Base-by-base conservation (phyloP, 2,797 vertebrate species). In the Pantherophis vulpinus region DNA sequence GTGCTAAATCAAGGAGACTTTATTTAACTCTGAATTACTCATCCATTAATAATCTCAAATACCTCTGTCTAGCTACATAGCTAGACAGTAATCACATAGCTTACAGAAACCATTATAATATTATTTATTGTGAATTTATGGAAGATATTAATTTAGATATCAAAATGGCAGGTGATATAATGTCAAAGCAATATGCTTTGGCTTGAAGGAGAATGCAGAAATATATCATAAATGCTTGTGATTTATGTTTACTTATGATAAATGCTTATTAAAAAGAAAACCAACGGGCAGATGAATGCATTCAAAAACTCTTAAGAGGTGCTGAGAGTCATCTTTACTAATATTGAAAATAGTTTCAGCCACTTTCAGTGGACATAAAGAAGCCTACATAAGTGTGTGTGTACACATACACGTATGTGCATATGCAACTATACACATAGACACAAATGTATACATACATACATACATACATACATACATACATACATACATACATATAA, bases 131-230 rank as follows among this genome's bases (percentile, higher is more conserved):
- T 0, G 51, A 93, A 91, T 32, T 56, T 61, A 37, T 88, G 88
- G 66, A 83, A 92, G 79, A 94, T 20, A 88, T 94, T 60, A 93
- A 91, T 93, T 94, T 6, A 90, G 93, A 93, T 74, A 54, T 74
- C 29, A 60, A 47, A 87, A 23, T 74, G 54, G 42, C 7, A 47
- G 8, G 25, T 63, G 32, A 7, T 87, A n/a, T 18, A 27, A 58
- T 61, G 18, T 20, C 83, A 74, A 74, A 87, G 54, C 27, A 87
- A 13, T 9, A 51, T 70, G 11, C 16, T 90, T 11, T 51, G 61
- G 61, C 16, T 61, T 63, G 25, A 42, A 54, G 32, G 16, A 9
- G 9, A 4, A 4, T 87, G 2, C 18, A 59, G 12, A 83, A 54
- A 13, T 56, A 51, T 87, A 29, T 16, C 47, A 63, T 27, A 63